phyloP scores from a whole-genome alignment of 2,797 vertebrate species.

The Phrynocephalus vlangalii region DNA sequence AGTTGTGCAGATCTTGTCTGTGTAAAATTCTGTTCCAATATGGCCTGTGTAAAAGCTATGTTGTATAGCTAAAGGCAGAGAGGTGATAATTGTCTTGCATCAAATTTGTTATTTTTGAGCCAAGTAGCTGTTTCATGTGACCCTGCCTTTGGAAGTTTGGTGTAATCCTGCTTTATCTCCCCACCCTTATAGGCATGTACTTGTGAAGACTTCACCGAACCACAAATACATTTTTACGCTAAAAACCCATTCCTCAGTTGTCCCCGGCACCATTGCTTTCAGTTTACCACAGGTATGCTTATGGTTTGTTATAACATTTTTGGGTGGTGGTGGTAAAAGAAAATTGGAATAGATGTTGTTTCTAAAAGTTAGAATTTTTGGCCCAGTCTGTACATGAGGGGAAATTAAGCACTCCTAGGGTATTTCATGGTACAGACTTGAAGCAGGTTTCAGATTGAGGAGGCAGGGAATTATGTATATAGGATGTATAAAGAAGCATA shows the following conservation, averaged over 20 bases:
- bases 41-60: no score
- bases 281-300: constrained; percentile 91
- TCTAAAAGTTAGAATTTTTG: not conserved
- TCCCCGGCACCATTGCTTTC: constrained; percentile 88
- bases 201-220: constrained; percentile 87
- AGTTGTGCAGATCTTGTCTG: not conserved
- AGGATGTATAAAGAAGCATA: no score
- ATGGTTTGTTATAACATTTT: not conserved
- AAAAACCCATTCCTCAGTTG: constrained; percentile 84
- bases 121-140: not conserved
- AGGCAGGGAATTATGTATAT: not conserved
- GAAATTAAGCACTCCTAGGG: no score
- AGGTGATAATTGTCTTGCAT: no score
- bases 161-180: constrained; percentile 46
- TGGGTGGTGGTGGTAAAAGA: not conserved
- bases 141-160: not conserved
- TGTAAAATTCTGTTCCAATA: no score
- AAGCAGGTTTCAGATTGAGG: no score
- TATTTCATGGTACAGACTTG: not conserved
- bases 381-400: not conserved
- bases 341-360: not conserved
- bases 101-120: not conserved
- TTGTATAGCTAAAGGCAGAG: no score
- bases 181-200: constrained; percentile 84
- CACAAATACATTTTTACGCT: constrained; percentile 92